Conservation (phyloP, 2,113 vertebrate species). For the Cyphomyrus plagiostoma region DNA sequence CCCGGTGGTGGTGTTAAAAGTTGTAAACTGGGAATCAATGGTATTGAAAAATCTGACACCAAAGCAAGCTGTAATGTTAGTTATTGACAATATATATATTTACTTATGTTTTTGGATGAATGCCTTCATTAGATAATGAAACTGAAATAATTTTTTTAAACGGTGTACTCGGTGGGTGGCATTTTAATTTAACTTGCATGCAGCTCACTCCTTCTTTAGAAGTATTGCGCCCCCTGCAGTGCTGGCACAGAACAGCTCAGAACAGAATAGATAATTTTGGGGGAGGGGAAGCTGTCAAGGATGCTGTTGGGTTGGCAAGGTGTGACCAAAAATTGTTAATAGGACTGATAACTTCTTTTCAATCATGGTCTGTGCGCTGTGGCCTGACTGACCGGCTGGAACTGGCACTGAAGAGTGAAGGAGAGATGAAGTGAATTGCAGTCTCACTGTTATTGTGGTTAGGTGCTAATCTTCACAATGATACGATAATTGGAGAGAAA, state of each 20-base stretch:
- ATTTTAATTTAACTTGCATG: not conserved
- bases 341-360: not conserved
- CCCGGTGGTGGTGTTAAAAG: not conserved
- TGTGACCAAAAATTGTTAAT: not conserved
- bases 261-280: no score
- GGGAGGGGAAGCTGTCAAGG: not conserved
- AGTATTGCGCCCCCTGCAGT: not conserved
- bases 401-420: not conserved
- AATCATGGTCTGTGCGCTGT: not conserved
- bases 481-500: not conserved
- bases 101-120: not conserved
- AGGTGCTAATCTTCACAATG: not conserved
- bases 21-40: not conserved
- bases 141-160: not conserved
- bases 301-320: not conserved
- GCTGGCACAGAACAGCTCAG: not conserved
- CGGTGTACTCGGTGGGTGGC: not conserved
- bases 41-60: not conserved
- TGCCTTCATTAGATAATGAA: not conserved
- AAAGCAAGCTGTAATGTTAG: not conserved
- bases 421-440: not conserved
- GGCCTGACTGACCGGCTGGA: not conserved
- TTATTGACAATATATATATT: not conserved
- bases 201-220: not conserved
- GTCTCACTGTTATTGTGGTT: not conserved